These are phyloP conservation scores for Balanococcus diminutus DNA, from an alignment of 2,888 invertebrate genomes.

Conservation along the genomic window DNA sequence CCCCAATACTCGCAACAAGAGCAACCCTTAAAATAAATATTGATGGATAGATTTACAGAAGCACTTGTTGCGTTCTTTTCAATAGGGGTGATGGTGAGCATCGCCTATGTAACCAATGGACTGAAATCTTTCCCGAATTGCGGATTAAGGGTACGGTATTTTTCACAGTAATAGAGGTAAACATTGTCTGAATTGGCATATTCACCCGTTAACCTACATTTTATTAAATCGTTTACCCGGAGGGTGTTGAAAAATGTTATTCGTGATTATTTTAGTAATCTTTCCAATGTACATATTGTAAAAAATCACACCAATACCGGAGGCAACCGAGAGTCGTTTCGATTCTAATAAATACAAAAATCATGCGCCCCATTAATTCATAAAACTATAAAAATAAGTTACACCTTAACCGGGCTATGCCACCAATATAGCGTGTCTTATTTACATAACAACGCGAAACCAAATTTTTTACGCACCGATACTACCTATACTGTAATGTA, in stretches of 20 bases:
- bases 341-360: background rate
- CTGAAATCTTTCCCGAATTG: conserved; percentile 50
- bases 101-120: conserved; percentile 44
- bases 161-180: conserved; percentile 42
- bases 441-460: conserved; percentile 39
- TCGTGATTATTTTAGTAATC: background rate
- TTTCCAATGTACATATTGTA: background rate
- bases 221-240: conserved; percentile 11
- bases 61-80: conserved; percentile 52
- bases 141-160: conserved; percentile 41
- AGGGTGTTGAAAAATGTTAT: conserved; percentile 6
- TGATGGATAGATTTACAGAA: conserved; percentile 55
- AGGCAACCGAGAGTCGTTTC: background rate
- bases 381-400: conserved; percentile 33
- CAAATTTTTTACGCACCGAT: background rate
- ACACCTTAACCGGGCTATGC: background rate
- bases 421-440: conserved; percentile 7
- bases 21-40: conserved; percentile 55
- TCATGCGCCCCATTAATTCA: background rate
- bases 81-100: conserved; percentile 45
- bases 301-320: background rate
- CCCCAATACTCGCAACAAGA: conserved; percentile 48
- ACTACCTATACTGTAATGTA: background rate
- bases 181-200: conserved; percentile 36
- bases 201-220: conserved; percentile 50